Evolutionary conservation across 92 coral and sea anemone species (phyloP), one percentile per base, ranked within the genome.

Genomic region (Zoanthus gigantus): DNA sequence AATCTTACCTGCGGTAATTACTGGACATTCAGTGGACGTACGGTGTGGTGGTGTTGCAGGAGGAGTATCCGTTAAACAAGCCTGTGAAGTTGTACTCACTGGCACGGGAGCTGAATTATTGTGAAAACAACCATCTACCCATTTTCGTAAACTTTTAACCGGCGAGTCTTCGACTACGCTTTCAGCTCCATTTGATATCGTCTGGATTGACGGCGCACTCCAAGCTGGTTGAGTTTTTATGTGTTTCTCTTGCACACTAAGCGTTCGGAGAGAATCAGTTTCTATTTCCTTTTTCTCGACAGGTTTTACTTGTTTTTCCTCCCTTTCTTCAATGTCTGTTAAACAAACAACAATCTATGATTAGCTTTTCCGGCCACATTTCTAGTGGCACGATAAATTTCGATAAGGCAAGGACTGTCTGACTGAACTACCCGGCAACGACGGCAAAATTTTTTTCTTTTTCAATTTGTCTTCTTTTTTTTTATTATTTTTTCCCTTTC

Each of bases 101-200:
- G 81, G 53, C 53, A 68, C 79, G 47, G 83, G 89, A 52, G 90
- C 85, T 66, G 79, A 9, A 17, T 89, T 80, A 72, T 89, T 88
- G 88, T 97, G 94, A 74, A 97, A 97, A 74, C 99, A 97, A 5
- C 99, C 99, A 90, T 97, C 99, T 28, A 97, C 99, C 99, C 99
- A 97, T 79, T 94, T 95, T 86, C 99, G 56, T 56, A 97, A 91
- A 86, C 99, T 97, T 82, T 97, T 97, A 31, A 97, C 99, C 0
- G 99, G 99, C 44, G 99, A 97, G 46, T 97, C 98, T 74, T 95
- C 96, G n/a, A 95, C 93, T 12, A 81, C 60, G 18, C 44, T 89
- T 15, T 86, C 72, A 46, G 89, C 89, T 0, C 91, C 48, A 58
- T 77, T 88, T 16, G 71, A 82, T 72, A 68, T 48, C 12, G 73